phyloP scores from a whole-genome alignment of 2,113 vertebrate genomes.

The Ptilonorhynchus violaceus region DNA sequence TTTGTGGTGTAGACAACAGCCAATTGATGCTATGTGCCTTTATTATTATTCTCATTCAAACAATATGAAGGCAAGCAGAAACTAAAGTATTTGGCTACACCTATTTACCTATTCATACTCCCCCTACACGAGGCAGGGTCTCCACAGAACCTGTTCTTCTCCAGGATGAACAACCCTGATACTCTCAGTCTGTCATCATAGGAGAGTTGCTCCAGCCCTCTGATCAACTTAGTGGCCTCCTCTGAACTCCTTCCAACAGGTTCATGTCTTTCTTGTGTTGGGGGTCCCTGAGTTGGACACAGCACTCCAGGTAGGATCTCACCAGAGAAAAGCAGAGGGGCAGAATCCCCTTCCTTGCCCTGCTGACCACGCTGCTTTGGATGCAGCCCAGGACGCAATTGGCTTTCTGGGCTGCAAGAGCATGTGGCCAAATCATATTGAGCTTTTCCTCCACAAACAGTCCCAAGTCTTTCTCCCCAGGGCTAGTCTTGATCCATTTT shows the following conservation, averaged over 20 bases:
- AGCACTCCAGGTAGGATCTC: neutral
- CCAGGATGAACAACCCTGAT: neutral
- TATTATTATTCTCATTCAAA: constrained; percentile 37
- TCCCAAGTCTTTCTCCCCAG: neutral
- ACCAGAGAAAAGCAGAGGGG: neutral
- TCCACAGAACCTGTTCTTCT: neutral
- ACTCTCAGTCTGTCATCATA: neutral
- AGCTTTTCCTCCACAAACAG: neutral
- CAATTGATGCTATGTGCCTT: neutral
- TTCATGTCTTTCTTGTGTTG: neutral
- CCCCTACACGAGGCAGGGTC: neutral
- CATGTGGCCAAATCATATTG: too few relatives aligned
- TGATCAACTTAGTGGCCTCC: neutral
- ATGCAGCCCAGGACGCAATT: neutral
- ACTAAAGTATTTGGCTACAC: neutral
- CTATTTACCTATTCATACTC: constrained; percentile 13
- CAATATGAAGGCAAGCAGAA: constrained; percentile 1
- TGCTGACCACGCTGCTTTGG: neutral
- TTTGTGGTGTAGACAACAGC: neutral
- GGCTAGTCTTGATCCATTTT: neutral
- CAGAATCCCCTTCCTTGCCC: fast-evolving
- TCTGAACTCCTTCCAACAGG: neutral
- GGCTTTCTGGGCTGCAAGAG: neutral
- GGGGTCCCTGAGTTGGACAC: neutral
- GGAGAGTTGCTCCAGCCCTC: neutral